These are phyloP conservation scores for Pocillopora damicornis DNA, from an alignment of 64 coral and sea anemone genomes.

Conservation along the genomic window DNA sequence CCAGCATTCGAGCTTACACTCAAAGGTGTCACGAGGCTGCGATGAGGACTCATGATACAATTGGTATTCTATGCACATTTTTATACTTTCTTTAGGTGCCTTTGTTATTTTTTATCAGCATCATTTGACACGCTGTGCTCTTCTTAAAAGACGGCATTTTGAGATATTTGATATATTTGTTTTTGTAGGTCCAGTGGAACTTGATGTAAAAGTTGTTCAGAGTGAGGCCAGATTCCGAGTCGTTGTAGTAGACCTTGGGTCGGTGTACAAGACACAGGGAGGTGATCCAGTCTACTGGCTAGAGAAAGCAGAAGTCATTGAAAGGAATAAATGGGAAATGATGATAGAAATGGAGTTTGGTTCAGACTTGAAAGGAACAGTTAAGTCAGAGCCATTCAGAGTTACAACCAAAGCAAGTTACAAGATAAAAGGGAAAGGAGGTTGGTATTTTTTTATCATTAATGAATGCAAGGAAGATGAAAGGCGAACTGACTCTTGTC, in stretches of 20 bases:
- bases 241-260: constrained; percentile 53
- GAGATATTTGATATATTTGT: neutral
- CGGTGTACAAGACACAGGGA: constrained; percentile 54
- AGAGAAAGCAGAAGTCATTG: constrained; percentile 53
- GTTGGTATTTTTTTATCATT: neutral
- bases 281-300: constrained; percentile 61
- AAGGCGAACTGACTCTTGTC: no score
- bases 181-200: constrained; percentile 38
- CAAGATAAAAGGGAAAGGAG: constrained; percentile 22
- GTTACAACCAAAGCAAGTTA: constrained; percentile 17
- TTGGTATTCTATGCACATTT: neutral
- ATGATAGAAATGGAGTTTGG: constrained; percentile 52
- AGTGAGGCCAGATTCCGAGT: constrained; percentile 19
- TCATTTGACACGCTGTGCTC: no score
- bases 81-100: neutral
- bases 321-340: constrained; percentile 67
- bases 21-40: constrained; percentile 21
- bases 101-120: neutral
- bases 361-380: constrained; percentile 8
- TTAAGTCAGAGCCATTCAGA: constrained; percentile 2
- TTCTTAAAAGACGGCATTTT: neutral
- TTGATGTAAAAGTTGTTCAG: constrained; percentile 14
- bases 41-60: constrained; percentile 31
- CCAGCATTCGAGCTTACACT: constrained; percentile 1
- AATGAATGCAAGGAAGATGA: neutral